Base-by-base conservation (phyloP, 2,888 invertebrate genomes). In the Zeuzera pyrina region DNA sequence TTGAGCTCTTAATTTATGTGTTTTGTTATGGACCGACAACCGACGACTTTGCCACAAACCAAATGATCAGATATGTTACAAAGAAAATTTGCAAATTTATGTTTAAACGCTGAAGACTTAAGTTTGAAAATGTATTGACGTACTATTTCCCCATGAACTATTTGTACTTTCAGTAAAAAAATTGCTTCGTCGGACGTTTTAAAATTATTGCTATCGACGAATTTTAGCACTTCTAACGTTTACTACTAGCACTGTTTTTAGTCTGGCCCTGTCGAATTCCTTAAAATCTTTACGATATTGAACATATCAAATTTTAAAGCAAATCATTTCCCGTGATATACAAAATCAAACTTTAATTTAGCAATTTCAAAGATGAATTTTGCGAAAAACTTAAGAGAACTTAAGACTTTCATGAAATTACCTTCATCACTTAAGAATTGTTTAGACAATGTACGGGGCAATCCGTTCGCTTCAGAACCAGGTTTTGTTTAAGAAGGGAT, bases 1-100 rank as follows among this genome's bases (percentile, higher is more conserved):
- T 83, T 83, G 83, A 81, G 83, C 81, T 81, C 84, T 83, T 84
- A 84, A 84, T 84, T 84, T 84, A 84, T 84, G 83, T 83, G 83
- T 83, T 81, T 83, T 81, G 79, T 81, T 78, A 81, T 83, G 81
- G 83, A 77, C 83, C 78, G 65, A 77, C 76, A 71, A 73, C 76
- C 67, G 63, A 63, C 53, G 49, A 54, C 39, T 46, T 24, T 41
- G 48, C 54, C 51, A 52, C 54, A 38, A 43, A 48, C 39, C 45
- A 59, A 64, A 57, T 41, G 40, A 47, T 43, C 36, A 52, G 46
- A 52, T 48, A 40, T 24, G 26, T 34, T 24, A 34, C 12, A 19
- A 3, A 15, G 16, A 12, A 19, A 23, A 25, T 29, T 7, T 16
- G 11, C 3, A 57, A 47, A 47, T 46, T 45, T n/a, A 41, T 50